Base-by-base conservation (phyloP, 2,797 vertebrate species). In the Eutrigla gurnardus region DNA sequence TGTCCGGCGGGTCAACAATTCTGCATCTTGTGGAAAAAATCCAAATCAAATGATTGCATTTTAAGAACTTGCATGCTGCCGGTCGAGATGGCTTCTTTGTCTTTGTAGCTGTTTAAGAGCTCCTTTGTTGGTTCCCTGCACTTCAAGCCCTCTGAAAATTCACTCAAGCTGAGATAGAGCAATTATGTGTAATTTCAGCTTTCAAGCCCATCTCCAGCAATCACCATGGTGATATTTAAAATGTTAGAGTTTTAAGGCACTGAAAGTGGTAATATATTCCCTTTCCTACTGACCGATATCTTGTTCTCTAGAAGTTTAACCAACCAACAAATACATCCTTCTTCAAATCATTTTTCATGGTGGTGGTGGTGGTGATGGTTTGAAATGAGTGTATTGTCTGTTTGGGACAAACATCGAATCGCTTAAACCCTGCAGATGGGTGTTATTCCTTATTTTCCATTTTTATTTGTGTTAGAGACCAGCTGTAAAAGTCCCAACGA, bases 131-230 rank as follows among this genome's bases (percentile, higher is more conserved):
- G 75, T 82, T 89, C 84, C 70, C 80, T 78, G 86, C 86, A 79
- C 89, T 93, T 89, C 77, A 85, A 89, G 58, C 73, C 83, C 78
- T 87, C 75, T 66, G 86, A 90, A 86, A 90, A 90, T 86, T 88
- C 88, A 79, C 89, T 93, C 88, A 83, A 73, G 86, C 88, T 57
- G 89, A 93, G 90, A 90, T 68, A 39, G 81, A 92, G 85, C 93
- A 92, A 94, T 94, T 94, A 94, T 92, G 87, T 89, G 91, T 88
- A 93, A 93, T 94, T 95, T 93, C 83, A 93, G 89, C 93, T 92
- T 89, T 91, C 84, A 76, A 91, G 85, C 84, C 90, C 91, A 91
- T 94, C 92, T 94, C 88, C 78, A 89, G 85, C 85, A 89, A 94
- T 95, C 92, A 93, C 93, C 92, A 94, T 94, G 92, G 92, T 84